Base-by-base conservation (phyloP, 2,797 vertebrate species). In the Ibycter americanus region DNA sequence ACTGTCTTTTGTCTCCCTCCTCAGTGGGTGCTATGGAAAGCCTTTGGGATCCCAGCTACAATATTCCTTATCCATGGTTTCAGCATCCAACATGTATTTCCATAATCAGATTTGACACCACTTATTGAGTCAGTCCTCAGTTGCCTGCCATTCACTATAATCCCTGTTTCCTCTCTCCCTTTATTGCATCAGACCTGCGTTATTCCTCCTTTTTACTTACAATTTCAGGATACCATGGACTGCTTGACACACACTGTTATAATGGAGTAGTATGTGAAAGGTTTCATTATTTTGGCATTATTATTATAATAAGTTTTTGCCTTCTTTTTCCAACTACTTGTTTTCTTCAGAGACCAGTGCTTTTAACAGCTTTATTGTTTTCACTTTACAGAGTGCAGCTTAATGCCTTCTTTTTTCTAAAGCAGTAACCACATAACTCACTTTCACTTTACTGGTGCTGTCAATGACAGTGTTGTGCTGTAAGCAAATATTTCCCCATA, bases 291-390 rank as follows among this genome's bases (percentile, higher is more conserved):
- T 84, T 58, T 90, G 66, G 20, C 46, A 44, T 72, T 80, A 90
- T 94, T 96, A 83, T 79, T 81, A 9, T 38, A 89, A 82, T 65
- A 74, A 95, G 31, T 46, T 55, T 89, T 66, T 76, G 11, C 27
- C 3, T 23, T 29, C 22, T 87, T 88, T 71, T 83, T 49, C 21
- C 26, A 59, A 15, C 58, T 23, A 9, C 25, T 81, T 84, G 20
- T 84, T 87, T 95, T 76, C 83, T 76, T 93, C 51, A 12, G 17
- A 87, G 38, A 42, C 44, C 46, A 47, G n/a, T 72, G 42, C 8
- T 84, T 93, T 90, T 84, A 96, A 76, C 47, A 56, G 62, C 42
- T 86, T 91, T 87, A 91, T 83, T 95, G 58, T 84, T 89, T 90
- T 63, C 38, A 56, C 70, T 90, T 89, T 87, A 58, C 59, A 73